Percentiles rank a stretch among this genome's conserved stretches.
Evolutionary conservation across 2,113 vertebrate species (phyloP).

Genomic region (Cettia cetti): DNA sequence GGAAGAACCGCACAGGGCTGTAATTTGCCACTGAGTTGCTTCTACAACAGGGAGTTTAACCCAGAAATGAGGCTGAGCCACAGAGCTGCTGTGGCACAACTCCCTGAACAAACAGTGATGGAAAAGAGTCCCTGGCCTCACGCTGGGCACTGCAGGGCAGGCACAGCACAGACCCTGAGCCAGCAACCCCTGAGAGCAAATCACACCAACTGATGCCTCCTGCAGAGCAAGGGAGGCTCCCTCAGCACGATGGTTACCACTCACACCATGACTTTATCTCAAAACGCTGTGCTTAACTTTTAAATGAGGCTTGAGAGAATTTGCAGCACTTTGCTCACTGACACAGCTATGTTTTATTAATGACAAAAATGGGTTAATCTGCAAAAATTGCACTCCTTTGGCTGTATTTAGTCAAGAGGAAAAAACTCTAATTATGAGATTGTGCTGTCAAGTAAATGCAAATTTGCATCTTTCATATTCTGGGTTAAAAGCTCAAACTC

Average conservation of each 20-base stretch:
- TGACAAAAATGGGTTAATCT: conserved; percentile 65
- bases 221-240: conserved; percentile 25
- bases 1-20: not conserved
- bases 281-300: conserved; percentile 48
- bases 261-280: conserved; percentile 43
- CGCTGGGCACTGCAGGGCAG: not conserved
- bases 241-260: not conserved
- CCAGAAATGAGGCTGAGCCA: not conserved
- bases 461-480: conserved; percentile 64
- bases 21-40: not conserved
- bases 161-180: not conserved
- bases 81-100: not conserved
- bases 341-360: conserved; percentile 61
- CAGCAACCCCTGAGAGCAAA: conserved; percentile 4
- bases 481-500: conserved; percentile 63
- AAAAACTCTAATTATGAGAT: conserved; percentile 70
- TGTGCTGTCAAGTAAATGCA: conserved; percentile 72
- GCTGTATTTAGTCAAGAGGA: conserved; percentile 69
- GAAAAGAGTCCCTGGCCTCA: not conserved
- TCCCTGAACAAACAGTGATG: not conserved
- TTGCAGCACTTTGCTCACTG: conserved; percentile 48
- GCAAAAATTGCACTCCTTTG: conserved; percentile 70
- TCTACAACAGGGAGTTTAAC: not conserved
- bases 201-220: not conserved
- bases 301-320: conserved; percentile 55